Conservation (phyloP, 2,888 invertebrate species). For the Dasysyrphus tricinctus region DNA sequence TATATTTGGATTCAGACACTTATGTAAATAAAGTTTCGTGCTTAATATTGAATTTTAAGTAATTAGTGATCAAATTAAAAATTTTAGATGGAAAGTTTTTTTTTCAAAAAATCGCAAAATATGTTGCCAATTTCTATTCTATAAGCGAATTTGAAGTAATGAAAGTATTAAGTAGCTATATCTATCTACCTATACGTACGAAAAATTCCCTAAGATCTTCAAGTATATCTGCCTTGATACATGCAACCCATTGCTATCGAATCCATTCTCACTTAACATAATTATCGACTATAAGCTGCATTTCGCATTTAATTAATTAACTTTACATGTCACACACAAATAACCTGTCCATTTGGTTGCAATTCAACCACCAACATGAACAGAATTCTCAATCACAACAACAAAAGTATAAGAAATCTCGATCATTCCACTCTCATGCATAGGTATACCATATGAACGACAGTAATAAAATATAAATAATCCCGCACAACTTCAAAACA, state of each 20-base stretch:
- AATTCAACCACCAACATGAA: constrained; percentile 57
- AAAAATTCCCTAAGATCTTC: not conserved
- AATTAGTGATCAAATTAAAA: no score
- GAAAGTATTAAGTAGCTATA: no score
- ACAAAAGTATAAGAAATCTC: constrained; percentile 31
- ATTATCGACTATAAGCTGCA: constrained; percentile 17
- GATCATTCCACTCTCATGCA: constrained; percentile 55
- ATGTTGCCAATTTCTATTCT: no score
- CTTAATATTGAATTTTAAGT: no score
- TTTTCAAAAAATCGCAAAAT: no score
- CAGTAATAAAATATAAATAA: constrained; percentile 65
- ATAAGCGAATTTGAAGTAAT: no score
- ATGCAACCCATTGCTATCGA: constrained; percentile 1
- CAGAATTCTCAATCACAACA: constrained; percentile 34
- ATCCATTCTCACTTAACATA: constrained; percentile 27
- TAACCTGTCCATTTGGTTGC: constrained; percentile 70
- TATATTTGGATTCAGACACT: no score
- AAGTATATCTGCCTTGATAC: not conserved
- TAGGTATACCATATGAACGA: constrained; percentile 23
- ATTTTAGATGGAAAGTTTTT: no score
- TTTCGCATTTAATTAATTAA: constrained; percentile 72
- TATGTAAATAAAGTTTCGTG: no score
- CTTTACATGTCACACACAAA: constrained; percentile 74
- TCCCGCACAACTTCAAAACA: constrained; percentile 46
- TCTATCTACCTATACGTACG: no score